These are phyloP conservation scores for Tenualosa ilisha DNA, from an alignment of 2,797 vertebrate species.

Conservation along the genomic window DNA sequence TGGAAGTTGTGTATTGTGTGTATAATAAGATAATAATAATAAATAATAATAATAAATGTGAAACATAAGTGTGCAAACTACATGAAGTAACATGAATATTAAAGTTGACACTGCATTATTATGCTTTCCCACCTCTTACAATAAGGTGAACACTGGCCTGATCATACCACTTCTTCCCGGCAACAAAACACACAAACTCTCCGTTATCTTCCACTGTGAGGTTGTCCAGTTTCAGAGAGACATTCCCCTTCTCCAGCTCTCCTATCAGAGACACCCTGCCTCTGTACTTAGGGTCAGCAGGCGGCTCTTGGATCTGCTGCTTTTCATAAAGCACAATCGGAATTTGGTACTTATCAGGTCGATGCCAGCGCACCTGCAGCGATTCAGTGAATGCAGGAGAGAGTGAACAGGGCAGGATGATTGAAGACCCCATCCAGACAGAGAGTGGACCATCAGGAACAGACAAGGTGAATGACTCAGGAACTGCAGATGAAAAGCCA, in stretches of 20 bases:
- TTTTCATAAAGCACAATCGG: slow-evolving; percentile 36
- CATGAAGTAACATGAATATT: no score
- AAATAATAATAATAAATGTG: no score
- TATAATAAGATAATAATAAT: no score
- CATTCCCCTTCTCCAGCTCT: slow-evolving; percentile 28
- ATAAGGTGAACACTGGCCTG: neutral
- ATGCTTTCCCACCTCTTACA: slow-evolving; percentile 25
- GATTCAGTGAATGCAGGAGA: neutral
- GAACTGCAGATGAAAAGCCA: neutral
- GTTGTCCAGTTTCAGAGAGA: slow-evolving; percentile 40
- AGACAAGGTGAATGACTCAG: slow-evolving; percentile 28
- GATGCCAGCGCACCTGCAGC: slow-evolving; percentile 41
- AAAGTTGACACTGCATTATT: neutral
- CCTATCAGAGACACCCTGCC: slow-evolving; percentile 39
- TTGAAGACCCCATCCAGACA: slow-evolving; percentile 13
- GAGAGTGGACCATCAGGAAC: slow-evolving; percentile 24
- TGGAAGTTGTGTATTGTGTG: no score
- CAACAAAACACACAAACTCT: slow-evolving; percentile 36
- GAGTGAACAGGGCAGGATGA: slow-evolving; percentile 35
- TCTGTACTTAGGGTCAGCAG: slow-evolving; percentile 30
- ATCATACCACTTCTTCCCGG: slow-evolving; percentile 28
- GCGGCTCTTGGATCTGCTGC: neutral
- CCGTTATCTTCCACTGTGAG: slow-evolving; percentile 35
- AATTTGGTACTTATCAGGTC: neutral
- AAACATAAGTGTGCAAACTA: no score